Conservation (phyloP, 2,113 vertebrate species). For the Protobothrops mucrosquamatus region DNA sequence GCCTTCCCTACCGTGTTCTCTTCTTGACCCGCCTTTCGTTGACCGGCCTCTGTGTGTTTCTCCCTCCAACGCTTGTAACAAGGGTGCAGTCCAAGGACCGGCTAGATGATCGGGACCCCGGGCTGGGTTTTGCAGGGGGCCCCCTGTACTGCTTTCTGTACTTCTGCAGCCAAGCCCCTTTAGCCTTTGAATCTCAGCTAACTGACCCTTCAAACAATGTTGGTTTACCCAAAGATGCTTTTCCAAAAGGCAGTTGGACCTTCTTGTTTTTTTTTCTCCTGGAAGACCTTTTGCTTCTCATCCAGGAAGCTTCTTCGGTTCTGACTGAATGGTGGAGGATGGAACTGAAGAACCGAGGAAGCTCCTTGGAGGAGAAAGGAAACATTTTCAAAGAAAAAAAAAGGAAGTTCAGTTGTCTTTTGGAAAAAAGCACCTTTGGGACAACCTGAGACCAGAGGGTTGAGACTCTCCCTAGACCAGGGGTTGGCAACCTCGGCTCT, state of each 20-base stretch:
- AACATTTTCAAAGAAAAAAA: no score
- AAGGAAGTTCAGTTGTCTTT: no score
- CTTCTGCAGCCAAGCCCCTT: background rate
- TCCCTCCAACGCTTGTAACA: background rate
- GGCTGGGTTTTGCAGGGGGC: background rate
- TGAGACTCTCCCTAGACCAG: background rate
- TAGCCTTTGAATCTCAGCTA: background rate
- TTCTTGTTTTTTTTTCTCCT: no score
- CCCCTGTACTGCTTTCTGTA: background rate
- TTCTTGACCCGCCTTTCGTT: background rate
- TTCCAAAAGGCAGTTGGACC: background rate
- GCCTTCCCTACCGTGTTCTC: background rate
- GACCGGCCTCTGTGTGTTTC: background rate
- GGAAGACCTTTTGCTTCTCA: no score
- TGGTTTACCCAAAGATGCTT: background rate
- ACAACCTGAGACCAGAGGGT: background rate
- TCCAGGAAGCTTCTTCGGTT: no score
- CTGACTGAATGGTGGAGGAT: background rate
- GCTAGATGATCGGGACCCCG: background rate
- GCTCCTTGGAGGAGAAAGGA: background rate
- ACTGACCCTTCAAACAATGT: background rate
- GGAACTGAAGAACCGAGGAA: background rate
- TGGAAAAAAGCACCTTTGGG: background rate
- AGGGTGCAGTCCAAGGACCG: background rate
- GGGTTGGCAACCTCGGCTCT: fast-evolving